Base-by-base conservation (phyloP, 2,797 vertebrate genomes). In the Sebastiscus tertius region DNA sequence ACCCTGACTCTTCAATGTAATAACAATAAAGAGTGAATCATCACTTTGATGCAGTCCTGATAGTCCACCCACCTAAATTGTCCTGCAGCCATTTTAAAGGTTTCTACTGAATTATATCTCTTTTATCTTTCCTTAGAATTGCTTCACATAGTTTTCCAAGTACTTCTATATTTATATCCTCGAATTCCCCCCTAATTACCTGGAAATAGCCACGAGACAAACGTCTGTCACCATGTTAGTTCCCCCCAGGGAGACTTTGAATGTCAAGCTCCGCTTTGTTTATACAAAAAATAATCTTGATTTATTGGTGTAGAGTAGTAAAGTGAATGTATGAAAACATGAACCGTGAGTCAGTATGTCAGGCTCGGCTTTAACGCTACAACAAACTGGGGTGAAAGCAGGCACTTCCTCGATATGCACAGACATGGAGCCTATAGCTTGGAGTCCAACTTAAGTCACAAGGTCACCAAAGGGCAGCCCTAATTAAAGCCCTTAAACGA, bases 81-180 rank as follows among this genome's bases (percentile, higher is more conserved):
- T 67, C 62, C 14, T 10, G n/a, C 29, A 26, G 60, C 20, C 11
- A 14, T 61, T 63, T 16, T 1, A 49, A 64, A 8, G 12, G 2
- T 31, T 77, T 79, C 79, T 29, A 1, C 31, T 22, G 62, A 81
- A 69, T 8, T 1, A 8, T 4, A 8, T 5, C 3, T 0, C 8
- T 16, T 58, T 29, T 9, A 2, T 1, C 18, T 61, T 87, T 87
- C 87, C 55, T 5, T 24, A 8, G 84, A 90, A 89, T 2, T n/a
- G 6, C 24, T 2, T n/a, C 66, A 64, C 14, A 42, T 0, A 9
- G 5, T 42, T 87, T 81, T 24, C 70, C 33, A n/a, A 12, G 3
- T 29, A 67, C 5, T 3, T 9, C 9, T 18, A 20, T 11, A 20
- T 36, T 33, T 36, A 20, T 34, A 22, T 24, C 1, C 1, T 34